Conservation (phyloP, 2,113 vertebrate genomes). For the Etia nguti region DNA sequence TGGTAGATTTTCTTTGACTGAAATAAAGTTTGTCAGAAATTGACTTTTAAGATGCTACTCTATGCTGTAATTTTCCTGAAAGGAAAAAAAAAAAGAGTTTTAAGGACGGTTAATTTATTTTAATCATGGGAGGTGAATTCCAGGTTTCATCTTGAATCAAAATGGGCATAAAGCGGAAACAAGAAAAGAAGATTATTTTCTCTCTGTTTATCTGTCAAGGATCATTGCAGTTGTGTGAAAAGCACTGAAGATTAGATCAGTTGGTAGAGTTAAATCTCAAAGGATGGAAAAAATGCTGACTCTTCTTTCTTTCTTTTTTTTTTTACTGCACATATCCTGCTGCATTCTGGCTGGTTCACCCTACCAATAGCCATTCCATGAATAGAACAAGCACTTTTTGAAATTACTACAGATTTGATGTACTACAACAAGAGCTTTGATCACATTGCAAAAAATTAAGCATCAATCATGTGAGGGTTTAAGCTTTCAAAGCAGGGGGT, state of each 20-base stretch:
- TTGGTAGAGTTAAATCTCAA: constrained; percentile 18
- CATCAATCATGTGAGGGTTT: constrained; percentile 25
- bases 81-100: neutral
- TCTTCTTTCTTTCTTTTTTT: neutral
- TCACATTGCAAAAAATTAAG: constrained; percentile 29
- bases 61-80: neutral
- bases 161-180: neutral
- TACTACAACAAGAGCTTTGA: constrained; percentile 22
- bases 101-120: neutral
- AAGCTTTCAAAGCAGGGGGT: constrained; percentile 11
- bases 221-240: neutral
- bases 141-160: neutral
- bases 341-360: constrained; percentile 21
- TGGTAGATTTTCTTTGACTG: constrained; percentile 19
- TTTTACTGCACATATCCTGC: neutral
- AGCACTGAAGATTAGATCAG: constrained; percentile 23
- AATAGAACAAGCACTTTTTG: constrained; percentile 31
- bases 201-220: neutral
- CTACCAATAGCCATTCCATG: neutral
- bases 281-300: constrained; percentile 6
- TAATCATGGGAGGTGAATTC: neutral
- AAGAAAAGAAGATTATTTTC: neutral
- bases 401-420: constrained; percentile 33
- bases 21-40: neutral
- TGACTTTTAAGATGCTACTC: neutral